A percentile compares a stretch with the other conserved stretches of the same genome.
These are phyloP conservation scores for Glaucidium brasilianum DNA, from an alignment of 2,113 vertebrate genomes.

Conservation along the genomic window DNA sequence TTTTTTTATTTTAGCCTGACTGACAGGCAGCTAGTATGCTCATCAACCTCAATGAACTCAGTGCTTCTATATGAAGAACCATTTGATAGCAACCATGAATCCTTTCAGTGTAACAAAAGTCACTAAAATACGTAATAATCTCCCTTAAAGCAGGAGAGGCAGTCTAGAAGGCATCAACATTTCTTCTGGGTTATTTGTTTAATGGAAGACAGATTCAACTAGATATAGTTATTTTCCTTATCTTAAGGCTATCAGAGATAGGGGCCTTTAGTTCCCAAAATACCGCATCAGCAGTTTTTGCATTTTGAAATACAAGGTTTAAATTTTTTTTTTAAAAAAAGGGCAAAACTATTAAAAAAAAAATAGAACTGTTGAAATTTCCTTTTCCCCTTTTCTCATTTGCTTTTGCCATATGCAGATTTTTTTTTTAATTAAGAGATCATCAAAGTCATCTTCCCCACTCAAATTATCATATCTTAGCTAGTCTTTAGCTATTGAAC, in stretches of 20 bases:
- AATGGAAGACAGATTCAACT: background rate
- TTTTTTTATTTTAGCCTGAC: background rate
- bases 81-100: background rate
- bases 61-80: background rate
- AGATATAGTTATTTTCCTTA: background rate
- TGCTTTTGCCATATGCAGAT: background rate
- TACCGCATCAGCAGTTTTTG: background rate
- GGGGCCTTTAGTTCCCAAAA: background rate
- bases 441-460: background rate
- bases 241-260: background rate
- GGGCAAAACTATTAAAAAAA: background rate
- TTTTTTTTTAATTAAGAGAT: background rate
- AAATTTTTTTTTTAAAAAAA: background rate
- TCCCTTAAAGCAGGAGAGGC: background rate
- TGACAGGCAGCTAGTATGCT: background rate
- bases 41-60: background rate
- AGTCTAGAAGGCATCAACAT: background rate
- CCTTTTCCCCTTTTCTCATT: background rate
- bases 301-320: background rate
- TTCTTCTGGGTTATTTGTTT: background rate
- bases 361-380: background rate
- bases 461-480: background rate
- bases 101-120: background rate
- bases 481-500: background rate
- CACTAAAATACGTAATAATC: background rate